Evolutionary conservation across 2,888 invertebrate genomes (phyloP), one percentile per base, ranked within the genome.

Genomic region (Zaprionus obscuricornis): DNA sequence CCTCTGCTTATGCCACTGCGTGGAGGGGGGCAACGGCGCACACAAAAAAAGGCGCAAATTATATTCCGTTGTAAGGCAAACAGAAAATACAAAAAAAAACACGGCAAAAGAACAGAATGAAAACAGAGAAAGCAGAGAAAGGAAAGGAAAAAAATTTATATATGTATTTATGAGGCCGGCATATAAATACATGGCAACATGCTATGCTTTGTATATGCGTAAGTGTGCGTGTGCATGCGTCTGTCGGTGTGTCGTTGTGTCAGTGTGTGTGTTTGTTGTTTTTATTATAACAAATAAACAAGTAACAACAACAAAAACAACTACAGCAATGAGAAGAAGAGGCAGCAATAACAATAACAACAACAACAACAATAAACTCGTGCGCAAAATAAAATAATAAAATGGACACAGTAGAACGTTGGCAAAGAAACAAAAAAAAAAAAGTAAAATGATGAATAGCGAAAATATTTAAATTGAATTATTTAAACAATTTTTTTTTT

Each of bases 11-110:
- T 31, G n/a, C 3, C 7, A 2, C 42, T 14, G 27, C 18, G 16
- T 42, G 67, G 66, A 67, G n/a, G n/a, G n/a, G n/a, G 51, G 42
- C 47, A 47, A 45, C 29, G 45, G 34, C 60, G 42, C 54, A 40
- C 33, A 27, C 10, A 46, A 56, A 75, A 65, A 69, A 74, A 74
- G 71, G 77, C 82, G 63, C 74, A 84, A 84, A 84, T 84, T 78
- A 81, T 78, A 81, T 78, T 81, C 74, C 71, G 82, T 77, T 81
- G 82, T 84, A 74, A 59, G 66, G 66, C 58, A 56, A 56, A 64
- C 17, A 63, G 54, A 72, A 69, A 66, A 66, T 55, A 74, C 49
- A 46, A 45, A 14, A 11, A 36, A 20, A n/a, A 29, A 45, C 18
- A 34, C 10, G 20, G 7, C 8, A 24, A 46, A 14, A 16, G 34